phyloP scores from a whole-genome alignment of 1,140 invertebrate genomes.

The Pachypeltis micranthus region DNA sequence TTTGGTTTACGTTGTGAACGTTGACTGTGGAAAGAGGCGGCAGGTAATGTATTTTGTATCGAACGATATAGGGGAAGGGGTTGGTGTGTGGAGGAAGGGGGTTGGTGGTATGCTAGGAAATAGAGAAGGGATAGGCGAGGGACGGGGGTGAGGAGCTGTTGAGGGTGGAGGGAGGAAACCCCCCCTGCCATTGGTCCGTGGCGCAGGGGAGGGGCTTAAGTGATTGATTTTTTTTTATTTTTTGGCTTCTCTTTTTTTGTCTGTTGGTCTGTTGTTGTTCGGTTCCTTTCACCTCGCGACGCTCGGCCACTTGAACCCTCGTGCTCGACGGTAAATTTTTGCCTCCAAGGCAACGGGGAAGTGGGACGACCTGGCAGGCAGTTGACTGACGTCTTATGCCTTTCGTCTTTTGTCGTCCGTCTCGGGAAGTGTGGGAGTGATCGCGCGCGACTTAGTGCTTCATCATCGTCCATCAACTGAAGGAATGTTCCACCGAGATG shows the following conservation, averaged over 20 bases:
- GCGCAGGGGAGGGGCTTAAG: neutral
- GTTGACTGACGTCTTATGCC: no score
- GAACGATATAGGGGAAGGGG: no score
- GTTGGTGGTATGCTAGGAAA: slow-evolving; percentile 7
- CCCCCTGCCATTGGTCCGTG: slow-evolving; percentile 14
- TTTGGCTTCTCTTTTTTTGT: no score
- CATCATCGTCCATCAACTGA: no score
- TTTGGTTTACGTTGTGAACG: neutral
- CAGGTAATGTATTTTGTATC: slow-evolving; percentile 23
- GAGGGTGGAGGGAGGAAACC: slow-evolving; percentile 11
- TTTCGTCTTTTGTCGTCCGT: no score
- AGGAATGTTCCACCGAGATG: slow-evolving; percentile 16
- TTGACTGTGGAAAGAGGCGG: no score
- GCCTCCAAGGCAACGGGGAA: neutral
- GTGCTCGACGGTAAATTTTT: no score
- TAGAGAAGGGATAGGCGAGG: neutral
- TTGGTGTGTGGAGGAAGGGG: neutral
- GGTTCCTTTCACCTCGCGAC: no score
- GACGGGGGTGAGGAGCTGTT: slow-evolving; percentile 1
- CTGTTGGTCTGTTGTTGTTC: no score
- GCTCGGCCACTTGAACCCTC: slow-evolving; percentile 14
- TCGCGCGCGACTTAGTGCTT: no score
- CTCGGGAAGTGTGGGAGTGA: no score
- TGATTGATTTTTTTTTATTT: slow-evolving; percentile 2
- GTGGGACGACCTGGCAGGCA: no score